Evolutionary conservation across 2,113 vertebrate species (phyloP).

Genomic region (Clinocottus analis): DNA sequence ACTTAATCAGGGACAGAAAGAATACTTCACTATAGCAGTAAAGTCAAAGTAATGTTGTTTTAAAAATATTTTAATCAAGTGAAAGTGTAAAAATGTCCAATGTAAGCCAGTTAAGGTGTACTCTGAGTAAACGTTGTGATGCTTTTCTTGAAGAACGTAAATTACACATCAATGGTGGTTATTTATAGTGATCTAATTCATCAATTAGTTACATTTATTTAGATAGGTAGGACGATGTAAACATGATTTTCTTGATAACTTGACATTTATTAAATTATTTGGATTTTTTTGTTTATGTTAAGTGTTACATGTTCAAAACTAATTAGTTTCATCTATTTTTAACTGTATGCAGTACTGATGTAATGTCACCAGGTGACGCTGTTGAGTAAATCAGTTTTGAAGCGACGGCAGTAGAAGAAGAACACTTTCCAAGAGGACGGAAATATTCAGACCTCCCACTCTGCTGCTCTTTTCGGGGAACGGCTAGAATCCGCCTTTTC

Average conservation of each 20-base stretch:
- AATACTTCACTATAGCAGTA: not conserved
- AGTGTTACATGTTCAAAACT: not conserved
- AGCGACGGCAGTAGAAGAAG: not conserved
- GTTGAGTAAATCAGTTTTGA: not conserved
- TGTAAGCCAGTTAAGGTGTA: too few species aligned
- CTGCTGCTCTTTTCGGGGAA: not conserved
- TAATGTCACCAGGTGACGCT: not conserved
- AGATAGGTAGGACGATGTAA: not conserved
- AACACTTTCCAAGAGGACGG: not conserved
- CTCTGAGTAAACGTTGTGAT: too few species aligned
- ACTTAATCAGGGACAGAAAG: not conserved
- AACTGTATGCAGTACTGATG: too few species aligned
- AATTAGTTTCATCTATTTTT: not conserved
- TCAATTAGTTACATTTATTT: not conserved
- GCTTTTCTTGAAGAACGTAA: too few species aligned
- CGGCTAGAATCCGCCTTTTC: too few species aligned
- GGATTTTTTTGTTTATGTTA: not conserved
- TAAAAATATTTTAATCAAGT: not conserved
- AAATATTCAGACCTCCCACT: conserved; percentile 20
- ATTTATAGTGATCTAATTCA: not conserved
- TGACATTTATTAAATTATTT: not conserved
- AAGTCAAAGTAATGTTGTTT: not conserved
- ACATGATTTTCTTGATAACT: not conserved
- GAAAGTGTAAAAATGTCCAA: too few species aligned
- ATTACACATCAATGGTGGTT: not conserved